Evolutionary conservation across 2,797 vertebrate species (phyloP).

Genomic region (Pseudochromis fuscus): DNA sequence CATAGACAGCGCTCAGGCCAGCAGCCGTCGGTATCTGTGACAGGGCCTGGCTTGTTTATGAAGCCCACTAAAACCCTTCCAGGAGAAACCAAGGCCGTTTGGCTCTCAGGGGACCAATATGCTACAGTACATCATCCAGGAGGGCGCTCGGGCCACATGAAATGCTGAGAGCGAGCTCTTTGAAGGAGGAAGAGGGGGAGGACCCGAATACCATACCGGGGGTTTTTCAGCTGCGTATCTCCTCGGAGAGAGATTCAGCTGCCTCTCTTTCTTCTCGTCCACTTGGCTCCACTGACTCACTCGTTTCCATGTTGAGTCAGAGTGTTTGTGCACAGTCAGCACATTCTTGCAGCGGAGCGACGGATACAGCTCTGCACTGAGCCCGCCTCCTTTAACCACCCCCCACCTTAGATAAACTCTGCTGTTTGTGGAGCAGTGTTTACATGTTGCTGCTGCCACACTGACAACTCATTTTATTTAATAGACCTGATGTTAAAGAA

Average conservation of each 20-base stretch:
- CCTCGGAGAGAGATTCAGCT: constrained; percentile 68
- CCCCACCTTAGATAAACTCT: constrained; percentile 46
- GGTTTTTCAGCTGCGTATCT: constrained; percentile 66
- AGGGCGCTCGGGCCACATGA: constrained; percentile 68
- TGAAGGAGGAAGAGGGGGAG: constrained; percentile 34
- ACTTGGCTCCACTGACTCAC: constrained; percentile 76
- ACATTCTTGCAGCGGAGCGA: constrained; percentile 75
- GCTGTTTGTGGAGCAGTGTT: constrained; percentile 52
- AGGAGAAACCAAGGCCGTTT: constrained; percentile 63
- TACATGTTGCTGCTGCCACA: constrained; percentile 42
- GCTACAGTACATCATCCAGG: constrained; percentile 72
- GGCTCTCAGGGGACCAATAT: constrained; percentile 64
- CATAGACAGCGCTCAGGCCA: constrained; percentile 52
- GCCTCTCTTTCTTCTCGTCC: constrained; percentile 63
- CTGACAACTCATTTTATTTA: constrained; percentile 20
- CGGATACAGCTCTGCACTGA: constrained; percentile 65
- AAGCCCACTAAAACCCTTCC: constrained; percentile 67
- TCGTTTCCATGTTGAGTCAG: constrained; percentile 82
- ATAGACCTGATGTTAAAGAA: too few species aligned
- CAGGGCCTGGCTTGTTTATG: constrained; percentile 76
- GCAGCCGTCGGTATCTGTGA: constrained; percentile 70
- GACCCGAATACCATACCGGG: constrained; percentile 54
- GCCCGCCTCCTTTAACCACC: constrained; percentile 32
- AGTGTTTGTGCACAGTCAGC: constrained; percentile 80
- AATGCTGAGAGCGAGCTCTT: constrained; percentile 63